A percentile compares a stretch with the other conserved stretches of the same genome.
Evolutionary conservation across 2,888 invertebrate species (phyloP).

Genomic region (Neoaliturus tenellus): DNA sequence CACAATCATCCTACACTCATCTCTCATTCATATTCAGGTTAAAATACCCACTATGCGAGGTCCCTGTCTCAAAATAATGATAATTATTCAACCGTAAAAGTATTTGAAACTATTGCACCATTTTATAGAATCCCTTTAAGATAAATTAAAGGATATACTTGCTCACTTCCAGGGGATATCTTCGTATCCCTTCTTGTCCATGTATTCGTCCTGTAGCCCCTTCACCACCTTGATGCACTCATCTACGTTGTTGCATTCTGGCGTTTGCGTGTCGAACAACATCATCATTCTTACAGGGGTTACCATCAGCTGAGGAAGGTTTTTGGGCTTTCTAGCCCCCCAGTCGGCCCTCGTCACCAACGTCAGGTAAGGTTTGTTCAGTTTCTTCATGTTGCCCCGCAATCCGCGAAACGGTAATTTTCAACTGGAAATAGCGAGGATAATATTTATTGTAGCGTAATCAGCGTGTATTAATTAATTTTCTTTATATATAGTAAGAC

Average conservation of each 20-base stretch:
- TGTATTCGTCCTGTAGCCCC: background rate
- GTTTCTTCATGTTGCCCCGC: background rate
- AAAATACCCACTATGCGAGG: no score
- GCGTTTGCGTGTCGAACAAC: background rate
- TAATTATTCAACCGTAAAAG: no score
- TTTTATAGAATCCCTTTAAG: no score
- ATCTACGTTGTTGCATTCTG: background rate
- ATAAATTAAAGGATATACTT: background rate
- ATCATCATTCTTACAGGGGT: background rate
- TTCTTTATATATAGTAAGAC: no score
- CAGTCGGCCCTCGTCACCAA: conserved; percentile 8
- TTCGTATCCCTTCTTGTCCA: background rate
- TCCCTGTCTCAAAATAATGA: no score
- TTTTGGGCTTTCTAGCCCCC: background rate
- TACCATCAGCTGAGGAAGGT: background rate
- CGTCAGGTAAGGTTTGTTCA: background rate
- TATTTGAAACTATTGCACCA: no score
- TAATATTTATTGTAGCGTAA: no score
- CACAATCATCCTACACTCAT: no score
- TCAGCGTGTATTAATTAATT: no score
- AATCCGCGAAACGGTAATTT: no score
- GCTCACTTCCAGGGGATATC: conserved; percentile 26
- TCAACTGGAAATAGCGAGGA: no score
- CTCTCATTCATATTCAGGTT: no score
- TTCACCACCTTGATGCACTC: conserved; percentile 15